A percentile compares a stretch with the other conserved stretches of the same genome.
Conservation (phyloP, 2,113 vertebrate genomes). For the Grammatotria lemairii region DNA sequence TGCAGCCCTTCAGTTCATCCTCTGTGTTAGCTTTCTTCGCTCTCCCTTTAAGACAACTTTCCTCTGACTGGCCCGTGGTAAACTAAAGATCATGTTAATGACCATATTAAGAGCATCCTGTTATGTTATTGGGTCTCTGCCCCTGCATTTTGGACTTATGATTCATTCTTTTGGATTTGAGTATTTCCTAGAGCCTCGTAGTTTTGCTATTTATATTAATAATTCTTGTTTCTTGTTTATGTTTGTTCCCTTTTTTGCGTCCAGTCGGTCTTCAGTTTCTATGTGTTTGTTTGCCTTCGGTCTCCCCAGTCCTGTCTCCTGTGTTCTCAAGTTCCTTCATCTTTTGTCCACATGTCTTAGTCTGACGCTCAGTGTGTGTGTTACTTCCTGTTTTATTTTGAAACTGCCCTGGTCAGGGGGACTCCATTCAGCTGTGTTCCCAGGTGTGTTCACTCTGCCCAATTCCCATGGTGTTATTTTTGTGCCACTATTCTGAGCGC, state of each 20-base stretch:
- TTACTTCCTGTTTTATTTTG: background rate
- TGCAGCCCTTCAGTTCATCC: background rate
- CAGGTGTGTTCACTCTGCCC: background rate
- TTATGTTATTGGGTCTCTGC: background rate
- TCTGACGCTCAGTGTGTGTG: background rate
- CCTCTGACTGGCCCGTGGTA: background rate
- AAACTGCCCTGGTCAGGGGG: background rate
- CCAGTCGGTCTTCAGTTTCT: background rate
- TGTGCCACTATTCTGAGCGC: background rate
- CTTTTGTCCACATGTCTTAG: background rate
- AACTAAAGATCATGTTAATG: background rate
- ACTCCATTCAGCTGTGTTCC: background rate
- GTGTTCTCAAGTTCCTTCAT: background rate
- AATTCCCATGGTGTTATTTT: fast-evolving
- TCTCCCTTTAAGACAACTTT: background rate
- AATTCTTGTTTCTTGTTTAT: background rate
- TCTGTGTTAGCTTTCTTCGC: background rate
- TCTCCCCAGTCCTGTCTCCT: background rate
- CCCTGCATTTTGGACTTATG: background rate
- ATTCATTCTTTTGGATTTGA: background rate
- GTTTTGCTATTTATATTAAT: background rate
- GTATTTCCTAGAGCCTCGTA: background rate
- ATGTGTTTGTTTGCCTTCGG: background rate
- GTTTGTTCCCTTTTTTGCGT: background rate
- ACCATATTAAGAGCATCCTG: background rate